These are phyloP conservation scores for Irena cyanogastra DNA, from an alignment of 2,113 vertebrate species.

Conservation along the genomic window DNA sequence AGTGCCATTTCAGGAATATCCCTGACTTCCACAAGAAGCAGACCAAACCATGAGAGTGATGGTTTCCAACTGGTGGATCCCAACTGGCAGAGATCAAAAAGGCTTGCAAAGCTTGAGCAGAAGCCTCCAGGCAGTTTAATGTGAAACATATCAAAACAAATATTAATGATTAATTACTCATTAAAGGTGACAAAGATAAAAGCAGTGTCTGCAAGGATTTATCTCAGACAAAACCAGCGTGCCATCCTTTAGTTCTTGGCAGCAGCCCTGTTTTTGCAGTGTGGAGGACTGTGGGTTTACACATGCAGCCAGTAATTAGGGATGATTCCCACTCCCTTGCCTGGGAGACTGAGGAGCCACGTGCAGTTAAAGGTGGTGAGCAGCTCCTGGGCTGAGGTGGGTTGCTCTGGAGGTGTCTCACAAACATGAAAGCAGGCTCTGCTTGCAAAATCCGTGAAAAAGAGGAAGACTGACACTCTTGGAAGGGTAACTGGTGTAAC, in stretches of 20 bases:
- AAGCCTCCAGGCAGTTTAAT: conserved; percentile 36
- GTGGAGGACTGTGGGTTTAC: conserved; percentile 25
- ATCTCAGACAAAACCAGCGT: not conserved
- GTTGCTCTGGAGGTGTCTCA: not conserved
- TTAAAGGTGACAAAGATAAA: conserved; percentile 38
- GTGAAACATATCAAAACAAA: conserved; percentile 39
- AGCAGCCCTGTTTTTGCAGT: not conserved
- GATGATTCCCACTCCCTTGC: not conserved
- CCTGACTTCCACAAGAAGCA: not conserved
- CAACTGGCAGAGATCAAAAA: not conserved
- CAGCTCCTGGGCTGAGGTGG: not conserved
- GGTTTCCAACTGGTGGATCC: not conserved
- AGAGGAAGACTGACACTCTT: not conserved
- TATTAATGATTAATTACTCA: conserved; percentile 22
- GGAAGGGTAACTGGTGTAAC: not conserved
- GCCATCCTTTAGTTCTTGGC: not conserved
- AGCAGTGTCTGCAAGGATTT: not conserved
- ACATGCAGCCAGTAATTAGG: not conserved
- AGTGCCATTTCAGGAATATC: not conserved
- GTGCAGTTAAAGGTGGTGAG: not conserved
- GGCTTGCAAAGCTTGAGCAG: not conserved
- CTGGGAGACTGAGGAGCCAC: not conserved
- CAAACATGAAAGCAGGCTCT: not conserved
- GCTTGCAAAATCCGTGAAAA: not conserved
- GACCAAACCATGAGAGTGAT: not conserved